Conservation (phyloP, 2,888 invertebrate species). For the Hyppa rectilinea region DNA sequence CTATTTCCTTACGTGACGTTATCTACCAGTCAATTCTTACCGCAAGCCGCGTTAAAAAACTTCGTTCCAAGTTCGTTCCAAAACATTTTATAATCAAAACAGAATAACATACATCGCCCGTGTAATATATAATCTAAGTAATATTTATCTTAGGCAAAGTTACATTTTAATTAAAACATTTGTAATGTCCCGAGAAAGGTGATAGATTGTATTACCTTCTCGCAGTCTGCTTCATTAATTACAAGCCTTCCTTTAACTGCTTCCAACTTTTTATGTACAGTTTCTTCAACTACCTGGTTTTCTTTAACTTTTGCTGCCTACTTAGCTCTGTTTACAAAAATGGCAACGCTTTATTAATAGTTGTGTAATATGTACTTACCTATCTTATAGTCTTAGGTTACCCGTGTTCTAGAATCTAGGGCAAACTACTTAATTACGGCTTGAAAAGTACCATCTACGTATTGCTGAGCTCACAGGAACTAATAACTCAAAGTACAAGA, state of each 20-base stretch:
- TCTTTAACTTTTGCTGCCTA: neutral
- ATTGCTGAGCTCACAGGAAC: slow-evolving; percentile 9
- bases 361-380: neutral
- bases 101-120: neutral
- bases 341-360: neutral
- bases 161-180: slow-evolving; percentile 44
- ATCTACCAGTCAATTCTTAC: too few relatives aligned
- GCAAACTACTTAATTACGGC: slow-evolving; percentile 3
- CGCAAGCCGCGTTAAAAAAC: too few relatives aligned
- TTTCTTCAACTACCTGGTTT: neutral
- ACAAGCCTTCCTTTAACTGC: slow-evolving; percentile 20
- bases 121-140: neutral
- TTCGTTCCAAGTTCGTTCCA: too few relatives aligned
- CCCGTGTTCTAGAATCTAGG: slow-evolving; percentile 3
- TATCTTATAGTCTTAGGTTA: neutral
- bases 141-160: slow-evolving; percentile 3
- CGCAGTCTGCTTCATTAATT: slow-evolving; percentile 37
- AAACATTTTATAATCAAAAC: neutral
- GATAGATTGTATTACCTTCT: slow-evolving; percentile 39
- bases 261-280: slow-evolving; percentile 34
- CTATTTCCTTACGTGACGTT: too few relatives aligned
- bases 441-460: slow-evolving; percentile 8
- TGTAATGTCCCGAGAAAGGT: slow-evolving; percentile 29
- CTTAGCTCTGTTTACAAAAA: neutral
- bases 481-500: slow-evolving; percentile 31